A percentile compares a stretch with the other conserved stretches of the same genome.
Conservation (phyloP, 2,797 vertebrate species). For the Micromesistius poutassou region DNA sequence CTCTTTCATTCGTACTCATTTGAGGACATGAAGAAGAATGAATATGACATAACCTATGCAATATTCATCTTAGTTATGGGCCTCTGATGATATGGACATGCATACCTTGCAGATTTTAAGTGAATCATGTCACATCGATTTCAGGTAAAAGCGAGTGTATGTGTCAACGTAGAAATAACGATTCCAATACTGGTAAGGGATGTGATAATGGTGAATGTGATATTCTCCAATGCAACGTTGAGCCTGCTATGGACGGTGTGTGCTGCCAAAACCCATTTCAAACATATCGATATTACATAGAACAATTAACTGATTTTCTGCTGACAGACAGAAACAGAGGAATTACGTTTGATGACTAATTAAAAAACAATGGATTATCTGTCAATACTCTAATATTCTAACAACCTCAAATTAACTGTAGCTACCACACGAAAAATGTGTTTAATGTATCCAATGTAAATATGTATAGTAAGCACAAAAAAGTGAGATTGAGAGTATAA, state of each 20-base stretch:
- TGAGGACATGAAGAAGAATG: background rate
- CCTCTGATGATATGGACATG: background rate
- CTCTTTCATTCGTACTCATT: background rate
- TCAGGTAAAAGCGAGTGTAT: background rate
- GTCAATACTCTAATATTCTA: constrained; percentile 2
- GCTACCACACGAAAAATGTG: background rate
- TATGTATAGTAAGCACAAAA: background rate
- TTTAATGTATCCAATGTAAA: background rate
- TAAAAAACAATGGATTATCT: background rate
- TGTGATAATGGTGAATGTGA: background rate
- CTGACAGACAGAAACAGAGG: background rate
- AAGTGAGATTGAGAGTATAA: background rate
- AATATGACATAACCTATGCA: background rate
- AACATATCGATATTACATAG: background rate
- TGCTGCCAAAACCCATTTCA: background rate
- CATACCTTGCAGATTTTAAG: background rate
- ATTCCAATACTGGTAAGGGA: background rate
- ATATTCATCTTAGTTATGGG: background rate
- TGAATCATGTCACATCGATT: background rate
- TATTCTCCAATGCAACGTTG: background rate
- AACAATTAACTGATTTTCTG: constrained; percentile 1
- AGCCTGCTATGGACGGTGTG: background rate
- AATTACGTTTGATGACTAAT: background rate
- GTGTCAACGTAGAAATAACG: background rate
- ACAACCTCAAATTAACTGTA: background rate